Evolutionary conservation across 2,888 invertebrate genomes (phyloP), one percentile per base, ranked within the genome.

Genomic region (Saturnia pavonia): DNA sequence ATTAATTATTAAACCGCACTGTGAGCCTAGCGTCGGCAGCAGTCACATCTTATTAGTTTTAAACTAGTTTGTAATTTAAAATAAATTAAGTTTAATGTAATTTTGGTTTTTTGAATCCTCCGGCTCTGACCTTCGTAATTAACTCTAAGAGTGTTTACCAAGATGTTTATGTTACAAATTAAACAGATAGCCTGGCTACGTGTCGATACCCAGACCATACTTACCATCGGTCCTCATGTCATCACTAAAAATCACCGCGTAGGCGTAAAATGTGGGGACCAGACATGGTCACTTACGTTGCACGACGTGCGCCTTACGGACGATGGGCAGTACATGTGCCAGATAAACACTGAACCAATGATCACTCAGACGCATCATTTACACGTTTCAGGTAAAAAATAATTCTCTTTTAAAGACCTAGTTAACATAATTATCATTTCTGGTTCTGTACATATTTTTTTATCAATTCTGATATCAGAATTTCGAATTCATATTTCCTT

Each of bases 211-310:
- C 97, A 97, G 89, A 97, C 97, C n/a, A 97, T 98, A 81, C 94
- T 98, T 78, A 97, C 97, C 65, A 97, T 98, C 83, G 97, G 97
- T 78, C 96, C 95, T 82, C 97, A 97, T 90, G 97, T 97, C 84
- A 97, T 97, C 86, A 97, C 97, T 74, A 97, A 97, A 92, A 97
- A 97, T 93, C 97, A 97, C 88, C 95, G 97, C 75, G 97, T 97
- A 80, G 96, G 95, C 43, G 96, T 97, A 78, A 95, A 96, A 72
- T 95, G 95, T 83, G 96, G 96, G 71, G 97, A 97, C 87, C 95
- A 96, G 86, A 96, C 96, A 57, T 97, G 97, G 97, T 95, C 96
- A 79, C 94, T 98, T 75, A 96, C 96, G 82, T 95, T 98, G 80
- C 94, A 96, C 75, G 96, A 97, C 83, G 96, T 97, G 54, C 94